A percentile compares a stretch with the other conserved stretches of the same genome.
Evolutionary conservation across 2,797 vertebrate species (phyloP).

Genomic region (Microchirus variegatus): DNA sequence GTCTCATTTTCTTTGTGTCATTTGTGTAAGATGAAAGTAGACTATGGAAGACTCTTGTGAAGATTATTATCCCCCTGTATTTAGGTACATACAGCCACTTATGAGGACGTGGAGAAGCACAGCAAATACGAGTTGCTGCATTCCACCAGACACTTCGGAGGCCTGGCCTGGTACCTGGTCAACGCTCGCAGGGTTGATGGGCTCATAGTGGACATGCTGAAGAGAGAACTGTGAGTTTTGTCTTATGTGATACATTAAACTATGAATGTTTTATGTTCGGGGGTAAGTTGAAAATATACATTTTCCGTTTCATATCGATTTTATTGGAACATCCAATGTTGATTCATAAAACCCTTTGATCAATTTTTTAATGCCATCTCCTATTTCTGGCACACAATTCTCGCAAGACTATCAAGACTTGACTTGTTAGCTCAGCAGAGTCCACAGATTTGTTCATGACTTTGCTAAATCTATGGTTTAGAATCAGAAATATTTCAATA

Average conservation of each 20-base stretch:
- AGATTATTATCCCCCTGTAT: neutral
- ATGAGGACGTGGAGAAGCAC: slow-evolving; percentile 89
- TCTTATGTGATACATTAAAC: neutral
- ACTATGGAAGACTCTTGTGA: neutral
- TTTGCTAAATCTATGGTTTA: no score
- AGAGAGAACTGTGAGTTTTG: slow-evolving; percentile 88
- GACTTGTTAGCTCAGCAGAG: no score
- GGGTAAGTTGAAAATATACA: no score
- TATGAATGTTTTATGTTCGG: no score
- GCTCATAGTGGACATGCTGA: slow-evolving; percentile 92
- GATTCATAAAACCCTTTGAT: no score
- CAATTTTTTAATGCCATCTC: no score
- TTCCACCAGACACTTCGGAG: slow-evolving; percentile 93
- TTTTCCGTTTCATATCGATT: no score
- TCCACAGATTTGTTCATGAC: no score
- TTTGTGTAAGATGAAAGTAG: neutral
- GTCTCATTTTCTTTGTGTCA: slow-evolving; percentile 8
- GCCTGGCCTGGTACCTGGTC: slow-evolving; percentile 91
- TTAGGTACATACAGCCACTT: slow-evolving; percentile 86
- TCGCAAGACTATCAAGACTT: no score
- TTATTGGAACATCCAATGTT: no score
- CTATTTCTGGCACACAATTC: no score
- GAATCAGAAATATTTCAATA: no score
- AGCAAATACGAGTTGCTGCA: slow-evolving; percentile 88
- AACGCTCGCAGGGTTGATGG: slow-evolving; percentile 85